Evolutionary conservation across 2,113 vertebrate genomes (phyloP).

Genomic region (Neopipo cinnamomea): DNA sequence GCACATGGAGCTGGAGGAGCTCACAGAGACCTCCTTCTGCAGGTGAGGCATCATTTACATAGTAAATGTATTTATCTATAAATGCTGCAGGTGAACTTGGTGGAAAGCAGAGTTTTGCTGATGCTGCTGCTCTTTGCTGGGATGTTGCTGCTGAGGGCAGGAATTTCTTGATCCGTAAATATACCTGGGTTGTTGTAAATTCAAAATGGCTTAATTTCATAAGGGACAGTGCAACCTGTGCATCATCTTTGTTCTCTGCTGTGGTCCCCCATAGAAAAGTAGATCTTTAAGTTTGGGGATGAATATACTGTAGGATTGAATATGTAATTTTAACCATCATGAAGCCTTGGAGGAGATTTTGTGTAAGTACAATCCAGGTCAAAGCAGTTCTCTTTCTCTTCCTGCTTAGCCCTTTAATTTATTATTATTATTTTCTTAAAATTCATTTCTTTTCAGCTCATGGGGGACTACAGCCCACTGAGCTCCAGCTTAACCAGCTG

Average conservation of each 20-base stretch:
- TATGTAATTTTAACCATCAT: neutral
- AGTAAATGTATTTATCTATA: neutral
- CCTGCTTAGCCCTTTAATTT: neutral
- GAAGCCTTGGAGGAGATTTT: neutral
- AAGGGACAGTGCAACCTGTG: neutral
- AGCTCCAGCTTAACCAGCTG: slow-evolving; percentile 1
- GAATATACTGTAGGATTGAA: neutral
- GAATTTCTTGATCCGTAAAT: neutral
- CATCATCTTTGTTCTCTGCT: neutral
- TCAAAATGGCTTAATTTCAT: neutral
- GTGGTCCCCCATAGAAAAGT: no score
- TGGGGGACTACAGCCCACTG: neutral
- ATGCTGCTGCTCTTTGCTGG: neutral
- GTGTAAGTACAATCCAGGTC: neutral
- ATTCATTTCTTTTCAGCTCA: neutral
- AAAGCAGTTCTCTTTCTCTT: neutral
- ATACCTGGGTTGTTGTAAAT: neutral
- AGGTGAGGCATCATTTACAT: neutral
- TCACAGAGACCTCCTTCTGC: neutral
- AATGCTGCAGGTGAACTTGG: neutral
- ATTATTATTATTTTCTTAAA: neutral
- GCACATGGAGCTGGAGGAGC: neutral
- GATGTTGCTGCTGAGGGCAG: neutral
- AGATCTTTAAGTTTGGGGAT: neutral
- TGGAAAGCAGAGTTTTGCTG: neutral